phyloP scores from a whole-genome alignment of 2,797 vertebrate species.

The Centropyge bicolor region DNA sequence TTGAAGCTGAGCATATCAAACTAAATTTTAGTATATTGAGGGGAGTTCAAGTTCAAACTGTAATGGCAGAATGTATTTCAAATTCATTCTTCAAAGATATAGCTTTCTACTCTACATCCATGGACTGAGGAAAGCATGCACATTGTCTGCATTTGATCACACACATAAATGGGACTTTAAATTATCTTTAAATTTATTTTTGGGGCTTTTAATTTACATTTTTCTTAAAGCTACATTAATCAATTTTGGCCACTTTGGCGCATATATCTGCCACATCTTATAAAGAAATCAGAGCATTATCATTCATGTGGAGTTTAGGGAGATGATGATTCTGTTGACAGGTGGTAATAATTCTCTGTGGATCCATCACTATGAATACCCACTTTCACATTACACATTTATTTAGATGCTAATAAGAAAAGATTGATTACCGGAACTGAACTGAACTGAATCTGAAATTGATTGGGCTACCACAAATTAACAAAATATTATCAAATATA shows the following conservation, averaged over 20 bases:
- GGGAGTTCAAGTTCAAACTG: background rate
- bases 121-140: background rate
- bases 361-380: background rate
- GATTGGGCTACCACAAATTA: constrained; percentile 6
- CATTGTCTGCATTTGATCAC: background rate
- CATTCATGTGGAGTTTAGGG: background rate
- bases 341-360: background rate
- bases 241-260: background rate
- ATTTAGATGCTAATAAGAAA: constrained; percentile 12
- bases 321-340: background rate
- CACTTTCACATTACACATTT: background rate
- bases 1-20: background rate
- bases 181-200: background rate
- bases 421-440: constrained; percentile 5
- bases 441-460: constrained; percentile 17
- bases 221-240: background rate
- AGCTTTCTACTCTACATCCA: background rate
- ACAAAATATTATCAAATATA: constrained; percentile 14
- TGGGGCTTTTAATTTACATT: too few relatives aligned
- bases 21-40: background rate
- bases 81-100: background rate
- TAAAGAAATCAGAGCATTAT: background rate
- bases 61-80: constrained; percentile 24
- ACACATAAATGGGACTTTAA: background rate
- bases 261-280: background rate